Base-by-base conservation (phyloP, 2,113 vertebrate species). In the Muntiacus muntjak region DNA sequence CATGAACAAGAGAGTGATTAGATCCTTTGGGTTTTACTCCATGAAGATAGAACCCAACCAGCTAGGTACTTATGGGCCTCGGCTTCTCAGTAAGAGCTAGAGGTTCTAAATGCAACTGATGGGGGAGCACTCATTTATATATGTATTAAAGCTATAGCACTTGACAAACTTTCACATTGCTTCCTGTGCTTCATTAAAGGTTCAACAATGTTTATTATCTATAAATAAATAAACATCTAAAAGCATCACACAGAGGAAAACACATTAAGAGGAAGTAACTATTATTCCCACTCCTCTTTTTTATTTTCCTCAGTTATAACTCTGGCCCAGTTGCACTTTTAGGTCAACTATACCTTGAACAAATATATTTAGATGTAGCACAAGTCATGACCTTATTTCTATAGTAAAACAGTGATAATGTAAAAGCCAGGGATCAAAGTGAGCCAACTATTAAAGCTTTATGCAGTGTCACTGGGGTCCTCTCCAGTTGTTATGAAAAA, bases 161-260 rank as follows among this genome's bases (percentile, higher is more conserved):
- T 54, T 82, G 33, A 85, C 4, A 84, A 84, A 28, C 11, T 94
- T 90, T 81, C 64, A 94, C 82, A 91, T 36, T 94, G 54, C 25
- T 87, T 92, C 87, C 25, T 76, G 45, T 25, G 17, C 64, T 88
- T 92, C 81, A 43, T 92, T 94, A 87, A 81, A 97, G 50, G 71
- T 55, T 96, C 76, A 91, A 58, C 1, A 23, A 71, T 15, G 36
- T 28, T 62, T 79, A 36, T 58, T 52, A 94, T 85, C 43, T 60
- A 28, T 85, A 88, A 58, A 58, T 58, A 89, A 85, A 43, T 33
- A 86, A 12, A 21, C 33, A 52, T 47, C 95, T 14, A 67, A 95
- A 76, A 94, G 43, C 47, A 76, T 43, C 83, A 87, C 28, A 91
- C 16, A 50, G 9, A 40, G 10, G 13, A 78, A 30, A 92, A 47